Base-by-base conservation (phyloP, 2,797 vertebrate genomes). In the Sebastes nivosus region DNA sequence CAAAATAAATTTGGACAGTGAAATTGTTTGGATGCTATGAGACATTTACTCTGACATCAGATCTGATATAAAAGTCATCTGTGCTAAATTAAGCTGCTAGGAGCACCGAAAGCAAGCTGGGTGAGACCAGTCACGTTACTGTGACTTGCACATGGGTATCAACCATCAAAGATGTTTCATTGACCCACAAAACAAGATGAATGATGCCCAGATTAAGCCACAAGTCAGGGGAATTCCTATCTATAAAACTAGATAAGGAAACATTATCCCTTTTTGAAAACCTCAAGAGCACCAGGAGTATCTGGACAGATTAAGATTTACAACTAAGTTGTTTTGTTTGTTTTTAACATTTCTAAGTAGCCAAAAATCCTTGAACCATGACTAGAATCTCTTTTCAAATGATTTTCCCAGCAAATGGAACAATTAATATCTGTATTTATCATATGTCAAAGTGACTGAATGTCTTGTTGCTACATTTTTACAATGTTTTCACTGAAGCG, bases 31-130 rank as follows among this genome's bases (percentile, higher is more conserved):
- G 7, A 24, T 60, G 36, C 30, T 60, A 8, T 65, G 30, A 76
- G 30, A 72, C 14, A 60, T 74, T 64, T 46, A 52, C n/a, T 36
- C 57, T 55, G 32, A 32, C 12, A 72, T 67, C 52, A 71, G 30
- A 54, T 34, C 55, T 12, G 73, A 75, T 25, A 75, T 29, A 64
- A 74, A 80, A 74, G 50, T 59, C 7, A 10, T 66, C 22, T 68
- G 71, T 70, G 72, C 54, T 75, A 67, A 70, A 82, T 76, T 25
- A 52, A 66, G 52, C 38, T 52, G n/a, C 30, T 11, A 46, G 57
- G 16, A 67, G 30, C 30, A 25, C 22, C n/a, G n/a, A 54, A 27
- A 82, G 66, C 59, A 25, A 68, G 32, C 29, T 57, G 25, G 16
- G 10, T 36, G 72, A 50, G n/a, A 55, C 13, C 30, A 57, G 25